Percentiles rank a stretch among this genome's conserved stretches.
Conservation (phyloP, 2,113 vertebrate genomes). For the Phrynosoma platyrhinos region DNA sequence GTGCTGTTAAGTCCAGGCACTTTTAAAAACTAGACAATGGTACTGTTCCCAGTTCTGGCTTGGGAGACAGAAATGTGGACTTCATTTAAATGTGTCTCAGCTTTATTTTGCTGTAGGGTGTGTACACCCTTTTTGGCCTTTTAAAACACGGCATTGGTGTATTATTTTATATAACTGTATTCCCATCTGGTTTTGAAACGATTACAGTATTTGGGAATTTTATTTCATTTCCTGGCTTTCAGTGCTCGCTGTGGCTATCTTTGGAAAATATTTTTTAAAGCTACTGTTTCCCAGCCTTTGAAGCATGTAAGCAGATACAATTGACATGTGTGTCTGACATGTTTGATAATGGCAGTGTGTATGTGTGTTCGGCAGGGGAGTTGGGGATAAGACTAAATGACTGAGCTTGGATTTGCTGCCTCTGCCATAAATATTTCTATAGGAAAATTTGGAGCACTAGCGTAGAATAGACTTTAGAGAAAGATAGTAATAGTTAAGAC, state of each 20-base stretch:
- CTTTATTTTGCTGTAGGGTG: not conserved
- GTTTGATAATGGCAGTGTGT: not conserved
- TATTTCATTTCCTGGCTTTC: not conserved
- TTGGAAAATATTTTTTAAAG: constrained; percentile 4
- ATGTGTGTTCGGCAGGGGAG: not conserved
- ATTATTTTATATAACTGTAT: not conserved
- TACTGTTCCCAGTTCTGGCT: not conserved
- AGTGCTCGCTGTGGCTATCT: not conserved
- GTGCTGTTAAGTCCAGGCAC: not conserved
- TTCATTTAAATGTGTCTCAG: not conserved
- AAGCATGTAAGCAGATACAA: not conserved
- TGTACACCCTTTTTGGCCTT: not conserved
- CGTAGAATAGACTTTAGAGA: not conserved
- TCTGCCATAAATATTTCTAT: not conserved
- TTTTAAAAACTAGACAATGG: not conserved
- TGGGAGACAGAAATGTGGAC: not conserved
- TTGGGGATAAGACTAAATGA: constrained; percentile 7
- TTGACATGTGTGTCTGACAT: not conserved
- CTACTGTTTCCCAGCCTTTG: not conserved
- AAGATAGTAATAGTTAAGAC: not conserved
- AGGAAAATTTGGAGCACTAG: not conserved
- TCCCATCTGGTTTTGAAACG: constrained; percentile 8
- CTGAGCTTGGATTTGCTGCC: not conserved
- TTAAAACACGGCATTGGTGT: not conserved
- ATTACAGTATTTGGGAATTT: not conserved